These are phyloP conservation scores for Marisa cornuarietis DNA, from an alignment of 1,140 invertebrate genomes.

Conservation along the genomic window DNA sequence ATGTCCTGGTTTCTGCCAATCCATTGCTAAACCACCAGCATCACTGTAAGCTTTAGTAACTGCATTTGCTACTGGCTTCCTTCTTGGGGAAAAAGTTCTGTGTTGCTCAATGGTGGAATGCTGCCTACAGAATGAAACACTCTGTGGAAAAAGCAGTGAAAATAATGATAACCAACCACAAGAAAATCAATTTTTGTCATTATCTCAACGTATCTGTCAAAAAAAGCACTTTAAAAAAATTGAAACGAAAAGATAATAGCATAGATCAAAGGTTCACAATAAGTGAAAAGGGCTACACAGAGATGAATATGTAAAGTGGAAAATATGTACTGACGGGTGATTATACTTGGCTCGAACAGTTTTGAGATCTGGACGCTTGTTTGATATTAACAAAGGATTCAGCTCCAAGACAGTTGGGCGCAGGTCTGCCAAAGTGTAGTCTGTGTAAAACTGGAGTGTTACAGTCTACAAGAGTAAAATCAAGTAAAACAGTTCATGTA, in stretches of 20 bases:
- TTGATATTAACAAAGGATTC: slow-evolving; percentile 81
- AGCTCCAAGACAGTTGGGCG: slow-evolving; percentile 76
- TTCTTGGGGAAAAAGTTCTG: slow-evolving; percentile 3
- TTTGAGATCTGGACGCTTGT: slow-evolving; percentile 78
- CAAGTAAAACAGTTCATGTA: background rate
- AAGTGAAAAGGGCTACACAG: background rate
- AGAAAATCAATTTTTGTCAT: background rate
- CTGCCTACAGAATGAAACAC: slow-evolving; percentile 12
- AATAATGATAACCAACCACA: background rate
- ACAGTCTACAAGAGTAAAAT: slow-evolving; percentile 72
- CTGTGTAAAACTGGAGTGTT: slow-evolving; percentile 87
- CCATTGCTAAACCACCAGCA: too few species aligned
- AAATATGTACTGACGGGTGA: slow-evolving; percentile 77
- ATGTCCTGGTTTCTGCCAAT: too few species aligned
- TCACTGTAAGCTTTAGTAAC: too few species aligned
- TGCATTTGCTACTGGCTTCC: background rate
- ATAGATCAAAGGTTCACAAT: background rate
- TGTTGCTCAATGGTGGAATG: slow-evolving; percentile 7
- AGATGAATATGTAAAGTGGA: background rate
- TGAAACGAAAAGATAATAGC: background rate
- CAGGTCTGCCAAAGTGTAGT: slow-evolving; percentile 82
- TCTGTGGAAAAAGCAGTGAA: slow-evolving; percentile 1
- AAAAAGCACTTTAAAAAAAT: background rate
- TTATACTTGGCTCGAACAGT: slow-evolving; percentile 95
- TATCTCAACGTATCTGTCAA: background rate